A percentile compares a stretch with the other conserved stretches of the same genome.
Evolutionary conservation across 2,113 vertebrate genomes (phyloP).

Genomic region (Istiophorus platypterus): DNA sequence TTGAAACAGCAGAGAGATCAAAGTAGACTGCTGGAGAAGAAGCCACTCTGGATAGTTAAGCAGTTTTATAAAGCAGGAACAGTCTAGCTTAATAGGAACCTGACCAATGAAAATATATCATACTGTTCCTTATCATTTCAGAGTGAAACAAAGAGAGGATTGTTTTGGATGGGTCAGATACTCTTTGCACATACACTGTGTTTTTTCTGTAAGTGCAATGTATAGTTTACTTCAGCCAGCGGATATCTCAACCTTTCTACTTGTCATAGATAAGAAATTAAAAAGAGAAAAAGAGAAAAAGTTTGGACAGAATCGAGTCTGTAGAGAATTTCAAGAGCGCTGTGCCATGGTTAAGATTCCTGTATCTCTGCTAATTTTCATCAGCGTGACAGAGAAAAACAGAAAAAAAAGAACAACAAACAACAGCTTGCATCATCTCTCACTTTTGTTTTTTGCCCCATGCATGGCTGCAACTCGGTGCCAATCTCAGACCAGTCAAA

Average conservation of each 20-base stretch:
- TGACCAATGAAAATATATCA: slow-evolving; percentile 57
- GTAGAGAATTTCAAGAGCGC: slow-evolving; percentile 41
- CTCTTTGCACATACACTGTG: not conserved
- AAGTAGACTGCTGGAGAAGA: slow-evolving; percentile 62
- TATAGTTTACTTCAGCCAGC: not conserved
- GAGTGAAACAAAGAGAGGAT: slow-evolving; percentile 48
- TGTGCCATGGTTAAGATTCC: slow-evolving; percentile 48
- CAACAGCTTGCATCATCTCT: slow-evolving; percentile 60
- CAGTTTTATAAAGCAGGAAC: slow-evolving; percentile 58
- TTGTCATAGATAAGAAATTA: slow-evolving; percentile 54
- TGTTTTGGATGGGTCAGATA: slow-evolving; percentile 25
- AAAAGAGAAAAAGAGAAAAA: slow-evolving; percentile 27
- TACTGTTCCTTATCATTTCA: slow-evolving; percentile 33
- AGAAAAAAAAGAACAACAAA: slow-evolving; percentile 42
- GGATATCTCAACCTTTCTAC: slow-evolving; percentile 35
- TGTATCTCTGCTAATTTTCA: slow-evolving; percentile 65
- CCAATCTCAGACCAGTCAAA: slow-evolving; percentile 70
- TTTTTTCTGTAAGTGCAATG: slow-evolving; percentile 8
- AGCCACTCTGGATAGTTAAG: slow-evolving; percentile 57
- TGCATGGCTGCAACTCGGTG: slow-evolving; percentile 52
- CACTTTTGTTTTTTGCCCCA: slow-evolving; percentile 56
- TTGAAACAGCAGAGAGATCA: slow-evolving; percentile 74
- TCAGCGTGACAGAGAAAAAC: slow-evolving; percentile 52
- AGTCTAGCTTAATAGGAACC: slow-evolving; percentile 56
- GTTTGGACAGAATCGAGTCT: slow-evolving; percentile 39